Evolutionary conservation across 2,888 invertebrate genomes (phyloP), one percentile per base, ranked within the genome.

Genomic region (Prosapia bicincta): DNA sequence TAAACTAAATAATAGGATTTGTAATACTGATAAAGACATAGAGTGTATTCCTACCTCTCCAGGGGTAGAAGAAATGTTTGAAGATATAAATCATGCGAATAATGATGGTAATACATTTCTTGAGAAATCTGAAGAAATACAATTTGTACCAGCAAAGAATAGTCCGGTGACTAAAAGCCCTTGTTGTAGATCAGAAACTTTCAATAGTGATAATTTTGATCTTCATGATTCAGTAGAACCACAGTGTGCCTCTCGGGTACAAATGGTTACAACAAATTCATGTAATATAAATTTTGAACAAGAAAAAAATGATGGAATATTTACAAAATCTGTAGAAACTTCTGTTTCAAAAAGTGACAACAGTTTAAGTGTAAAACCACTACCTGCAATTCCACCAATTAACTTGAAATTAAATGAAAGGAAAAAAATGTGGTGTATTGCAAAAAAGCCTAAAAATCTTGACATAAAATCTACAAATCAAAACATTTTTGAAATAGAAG

Each of bases 391-490:
- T 23, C 74, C 74, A 23, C 69, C 74, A 26, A 74, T 74, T 13
- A 74, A 66, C 54, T 30, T 74, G 7, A 74, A 74, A 69, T 30
- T 74, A 30, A 74, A 69, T 24, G 74, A 74, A 69, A 24, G 65
- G 24, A 74, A 74, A 66, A 74, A 74, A 65, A 69, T 74, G n/a
- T 74, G 74, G 74, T 74, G 74, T 23, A 74, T 74, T 15, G 69
- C 74, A 65, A 74, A 74, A 13, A 74, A 74, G 23, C 54, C 54
- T 20, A 54, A 54, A 20, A 20, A 20, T 54, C 9, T 54, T 54
- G 54, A 54, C 1, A 3, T 15, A 10, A 54, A 54, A 54, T 20
- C 54, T 54, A 9, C 20, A 2, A 20, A 20, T 2, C 3, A 9
- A 20, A 20, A 54, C 3, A 5, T 20, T 54, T 6, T 54, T 20